Evolutionary conservation across 2,888 invertebrate genomes (phyloP).

Genomic region (Sepioteuthis lessoniana): DNA sequence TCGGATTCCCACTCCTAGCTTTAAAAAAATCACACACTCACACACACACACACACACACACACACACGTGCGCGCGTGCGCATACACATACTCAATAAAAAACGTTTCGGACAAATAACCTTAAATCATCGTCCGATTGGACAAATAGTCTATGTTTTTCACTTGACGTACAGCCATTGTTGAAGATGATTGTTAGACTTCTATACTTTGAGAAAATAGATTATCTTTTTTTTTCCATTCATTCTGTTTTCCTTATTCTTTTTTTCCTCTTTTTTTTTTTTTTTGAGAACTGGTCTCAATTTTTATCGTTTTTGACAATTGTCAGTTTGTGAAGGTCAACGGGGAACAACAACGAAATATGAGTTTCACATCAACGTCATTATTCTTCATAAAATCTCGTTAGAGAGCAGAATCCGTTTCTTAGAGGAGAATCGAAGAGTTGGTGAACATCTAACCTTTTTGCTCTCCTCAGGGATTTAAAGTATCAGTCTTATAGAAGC

Average conservation of each 20-base stretch:
- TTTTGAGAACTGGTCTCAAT: neutral
- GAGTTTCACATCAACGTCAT: neutral
- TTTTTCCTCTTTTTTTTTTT: neutral
- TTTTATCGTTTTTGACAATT: slow-evolving; percentile 14
- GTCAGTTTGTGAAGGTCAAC: neutral
- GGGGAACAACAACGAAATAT: slow-evolving; percentile 33
- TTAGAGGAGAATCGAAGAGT: neutral
- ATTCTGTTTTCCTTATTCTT: neutral
- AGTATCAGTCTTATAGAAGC: neutral
- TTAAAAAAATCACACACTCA: no score
- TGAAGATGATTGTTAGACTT: neutral
- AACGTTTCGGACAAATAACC: neutral
- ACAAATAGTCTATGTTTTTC: slow-evolving; percentile 11
- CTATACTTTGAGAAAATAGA: slow-evolving; percentile 24
- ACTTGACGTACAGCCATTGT: neutral
- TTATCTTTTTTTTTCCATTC: neutral
- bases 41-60: no score
- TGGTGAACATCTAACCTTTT: neutral
- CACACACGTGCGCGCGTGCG: no score
- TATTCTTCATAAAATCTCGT: slow-evolving; percentile 33
- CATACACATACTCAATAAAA: neutral
- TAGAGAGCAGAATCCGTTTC: slow-evolving; percentile 6
- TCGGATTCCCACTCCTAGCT: neutral
- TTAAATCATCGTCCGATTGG: neutral
- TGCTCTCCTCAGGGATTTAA: neutral